Base-by-base conservation (phyloP, 2,888 invertebrate species). In the Spodoptera picta region DNA sequence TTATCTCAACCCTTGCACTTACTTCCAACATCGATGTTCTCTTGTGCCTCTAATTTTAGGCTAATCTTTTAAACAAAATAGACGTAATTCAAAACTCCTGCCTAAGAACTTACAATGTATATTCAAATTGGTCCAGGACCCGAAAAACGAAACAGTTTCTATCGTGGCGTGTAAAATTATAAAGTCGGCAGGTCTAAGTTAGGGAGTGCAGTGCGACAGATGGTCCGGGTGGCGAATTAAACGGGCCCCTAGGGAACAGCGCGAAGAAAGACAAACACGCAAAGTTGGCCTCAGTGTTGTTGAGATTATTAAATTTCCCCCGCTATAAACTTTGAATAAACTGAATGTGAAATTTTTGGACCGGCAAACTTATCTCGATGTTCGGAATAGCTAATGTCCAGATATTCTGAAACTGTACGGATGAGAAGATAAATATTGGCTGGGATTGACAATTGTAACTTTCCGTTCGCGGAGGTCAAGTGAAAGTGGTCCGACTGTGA, bases 241-340 rank as follows among this genome's bases (percentile, higher is more conserved):
- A 78, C 67, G 63, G 71, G 66, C 43, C 72, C 75, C 73, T 36
- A 75, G 77, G 75, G 78, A 84, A 76, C 81, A 77, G 69, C 83
- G 77, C 80, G 81, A 82, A 84, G 85, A 84, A 87, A 86, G 83
- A 87, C 87, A 88, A 89, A 89, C 88, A 88, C 82, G 79, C 83
- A 81, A 86, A 89, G 83, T 89, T 87, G 77, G 78, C 67, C 75
- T 79, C 78, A 78, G 80, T 83, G 86, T 86, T 87, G 87, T 86
- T 83, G 79, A 84, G 83, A 85, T 88, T 88, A 89, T 88, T 89
- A 88, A 88, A 87, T 88, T 87, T 85, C 81, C 68, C 62, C 63
- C 73, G 75, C 77, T 73, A 83, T 82, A 79, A 86, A 87, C 85
- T 87, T 87, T 85, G 82, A 84, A 85, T 85, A 85, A 86, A 82